These are phyloP conservation scores for Datnioides undecimradiatus DNA, from an alignment of 2,113 vertebrate genomes.

Conservation along the genomic window DNA sequence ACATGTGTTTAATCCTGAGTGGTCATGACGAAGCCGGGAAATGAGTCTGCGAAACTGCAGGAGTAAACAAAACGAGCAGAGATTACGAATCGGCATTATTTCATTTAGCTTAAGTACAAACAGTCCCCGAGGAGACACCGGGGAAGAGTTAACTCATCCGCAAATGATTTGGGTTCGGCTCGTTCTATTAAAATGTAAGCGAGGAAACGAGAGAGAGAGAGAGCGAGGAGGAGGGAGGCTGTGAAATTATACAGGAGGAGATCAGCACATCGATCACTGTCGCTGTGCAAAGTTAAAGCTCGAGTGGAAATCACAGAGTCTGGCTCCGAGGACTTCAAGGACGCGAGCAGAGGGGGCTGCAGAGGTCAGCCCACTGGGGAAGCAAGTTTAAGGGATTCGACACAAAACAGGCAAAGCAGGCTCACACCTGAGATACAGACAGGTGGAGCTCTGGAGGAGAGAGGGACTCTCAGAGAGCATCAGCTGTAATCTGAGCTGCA, in stretches of 20 bases:
- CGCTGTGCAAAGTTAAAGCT: slow-evolving; percentile 58
- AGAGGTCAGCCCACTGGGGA: slow-evolving; percentile 4
- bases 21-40: slow-evolving; percentile 15
- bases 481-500: too few relatives aligned
- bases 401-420: too few relatives aligned
- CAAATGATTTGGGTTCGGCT: slow-evolving; percentile 30
- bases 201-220: neutral
- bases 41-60: slow-evolving; percentile 43
- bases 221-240: slow-evolving; percentile 9
- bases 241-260: slow-evolving; percentile 50
- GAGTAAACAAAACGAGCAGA: slow-evolving; percentile 53
- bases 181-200: slow-evolving; percentile 29
- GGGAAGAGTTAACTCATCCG: slow-evolving; percentile 43
- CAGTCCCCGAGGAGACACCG: slow-evolving; percentile 36
- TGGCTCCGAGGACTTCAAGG: slow-evolving; percentile 72
- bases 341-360: slow-evolving; percentile 26
- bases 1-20: neutral
- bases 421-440: too few relatives aligned
- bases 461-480: too few relatives aligned
- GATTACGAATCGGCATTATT: slow-evolving; percentile 63
- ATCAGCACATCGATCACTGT: slow-evolving; percentile 78
- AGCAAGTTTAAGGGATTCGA: neutral
- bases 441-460: too few relatives aligned
- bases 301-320: slow-evolving; percentile 55
- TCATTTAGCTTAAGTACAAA: slow-evolving; percentile 41